Percentiles rank a stretch among this genome's conserved stretches.
Evolutionary conservation across 2,888 invertebrate species (phyloP).

Genomic region (Aromia moschata): DNA sequence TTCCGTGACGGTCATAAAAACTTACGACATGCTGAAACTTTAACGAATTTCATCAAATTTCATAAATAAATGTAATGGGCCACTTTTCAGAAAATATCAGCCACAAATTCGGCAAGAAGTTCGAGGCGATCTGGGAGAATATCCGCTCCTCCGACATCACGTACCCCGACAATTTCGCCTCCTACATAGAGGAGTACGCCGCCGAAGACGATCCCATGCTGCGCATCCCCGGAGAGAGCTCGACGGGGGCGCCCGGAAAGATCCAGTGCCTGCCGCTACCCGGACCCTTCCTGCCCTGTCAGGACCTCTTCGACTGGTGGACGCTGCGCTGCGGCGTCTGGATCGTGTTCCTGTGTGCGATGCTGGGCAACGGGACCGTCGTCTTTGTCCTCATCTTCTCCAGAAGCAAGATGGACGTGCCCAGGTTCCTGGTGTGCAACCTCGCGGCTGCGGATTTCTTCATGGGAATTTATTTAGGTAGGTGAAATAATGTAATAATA

Average conservation of each 20-base stretch:
- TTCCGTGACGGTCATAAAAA: too few species aligned
- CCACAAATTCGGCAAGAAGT: slow-evolving; percentile 75
- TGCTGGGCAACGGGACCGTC: slow-evolving; percentile 95
- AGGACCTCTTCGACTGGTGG: slow-evolving; percentile 98
- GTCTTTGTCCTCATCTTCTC: slow-evolving; percentile 93
- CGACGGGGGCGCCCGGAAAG: slow-evolving; percentile 57
- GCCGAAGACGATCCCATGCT: slow-evolving; percentile 68
- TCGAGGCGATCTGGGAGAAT: slow-evolving; percentile 75
- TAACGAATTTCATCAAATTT: too few species aligned
- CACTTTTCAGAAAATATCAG: slow-evolving; percentile 76
- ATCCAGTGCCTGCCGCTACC: slow-evolving; percentile 86
- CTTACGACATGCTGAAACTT: too few species aligned
- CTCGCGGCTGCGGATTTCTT: slow-evolving; percentile 96
- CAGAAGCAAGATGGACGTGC: slow-evolving; percentile 94
- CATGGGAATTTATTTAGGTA: slow-evolving; percentile 94
- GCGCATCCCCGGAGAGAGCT: slow-evolving; percentile 51
- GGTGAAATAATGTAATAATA: too few species aligned
- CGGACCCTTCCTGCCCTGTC: slow-evolving; percentile 94
- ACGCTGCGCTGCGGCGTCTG: slow-evolving; percentile 95
- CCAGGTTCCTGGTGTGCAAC: slow-evolving; percentile 95
- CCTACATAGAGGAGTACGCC: slow-evolving; percentile 78
- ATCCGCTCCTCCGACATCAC: slow-evolving; percentile 75
- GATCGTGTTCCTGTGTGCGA: slow-evolving; percentile 94
- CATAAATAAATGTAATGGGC: too few species aligned
- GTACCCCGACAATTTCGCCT: slow-evolving; percentile 74